Base-by-base conservation (phyloP, 2,797 vertebrate species). In the Manis javanica region DNA sequence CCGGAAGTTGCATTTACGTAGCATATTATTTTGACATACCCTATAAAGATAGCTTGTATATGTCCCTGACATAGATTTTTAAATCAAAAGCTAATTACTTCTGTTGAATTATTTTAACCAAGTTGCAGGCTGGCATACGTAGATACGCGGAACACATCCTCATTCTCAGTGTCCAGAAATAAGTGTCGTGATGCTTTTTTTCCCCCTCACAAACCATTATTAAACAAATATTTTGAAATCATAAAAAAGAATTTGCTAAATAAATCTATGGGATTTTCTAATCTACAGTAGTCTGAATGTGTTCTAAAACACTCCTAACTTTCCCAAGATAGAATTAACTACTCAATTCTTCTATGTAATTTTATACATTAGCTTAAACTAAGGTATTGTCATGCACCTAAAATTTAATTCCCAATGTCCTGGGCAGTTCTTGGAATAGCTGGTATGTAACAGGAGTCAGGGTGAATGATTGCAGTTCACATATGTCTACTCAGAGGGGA, bases 11-110 rank as follows among this genome's bases (percentile, higher is more conserved):
- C 95, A 69, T 95, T 77, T 90, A 91, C n/a, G 39, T 53, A 46
- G 94, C 71, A 69, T 71, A 91, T 89, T 96, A 83, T n/a, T 85
- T 96, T 96, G 83, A 84, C 7, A n/a, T 46, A 23, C 7, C 10
- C 59, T 97, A 91, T 87, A 12, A 37, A 94, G 92, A 92, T 91
- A 55, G 66, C 74, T 96, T 97, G 63, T 95, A 1, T 95, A 87
- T 96, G 13, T 72, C 83, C 61, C 87, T 92, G 51, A 88, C 63
- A 87, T 42, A 69, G 31, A 82, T 26, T 92, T 97, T 95, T 88
- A 95, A 96, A 72, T 87, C 11, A 86, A 79, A 90, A 86, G 31
- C 49, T 94, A 77, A 78, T 78, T 94, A 85, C n/a, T 82, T 90
- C 77, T 88, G 11, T 83, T 94, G 77, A 96, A 63, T 95, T 88